These are phyloP conservation scores for Hirundichthys speculiger DNA, from an alignment of 2,113 vertebrate genomes.

Conservation along the genomic window DNA sequence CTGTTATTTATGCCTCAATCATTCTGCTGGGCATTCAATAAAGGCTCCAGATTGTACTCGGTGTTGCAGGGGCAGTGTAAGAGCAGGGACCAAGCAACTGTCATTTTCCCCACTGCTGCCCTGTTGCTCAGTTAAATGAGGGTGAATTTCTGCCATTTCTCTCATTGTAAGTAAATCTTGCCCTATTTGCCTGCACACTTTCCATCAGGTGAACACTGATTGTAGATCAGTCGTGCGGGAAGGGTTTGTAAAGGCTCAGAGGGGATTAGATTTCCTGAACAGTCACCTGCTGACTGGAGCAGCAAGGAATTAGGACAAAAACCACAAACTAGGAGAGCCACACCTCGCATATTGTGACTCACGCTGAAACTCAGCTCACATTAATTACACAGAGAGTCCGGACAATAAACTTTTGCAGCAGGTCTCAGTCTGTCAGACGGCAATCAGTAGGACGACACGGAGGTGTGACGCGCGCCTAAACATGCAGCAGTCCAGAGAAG, in stretches of 20 bases:
- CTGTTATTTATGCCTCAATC: background rate
- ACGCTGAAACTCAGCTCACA: background rate
- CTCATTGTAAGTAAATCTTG: too few species aligned
- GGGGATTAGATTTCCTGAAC: slow-evolving; percentile 62
- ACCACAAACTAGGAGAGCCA: slow-evolving; percentile 32
- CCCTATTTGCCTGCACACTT: slow-evolving; percentile 12
- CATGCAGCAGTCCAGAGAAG: background rate
- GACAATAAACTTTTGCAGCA: slow-evolving; percentile 55
- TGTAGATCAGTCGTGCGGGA: slow-evolving; percentile 46
- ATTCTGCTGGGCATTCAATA: background rate
- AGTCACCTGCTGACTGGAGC: slow-evolving; percentile 67
- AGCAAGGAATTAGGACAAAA: slow-evolving; percentile 45
- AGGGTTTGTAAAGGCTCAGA: slow-evolving; percentile 55
- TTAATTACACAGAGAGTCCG: too few species aligned
- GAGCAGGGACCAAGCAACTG: background rate
- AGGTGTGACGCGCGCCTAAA: slow-evolving; percentile 12
- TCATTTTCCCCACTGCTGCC: slow-evolving; percentile 33
- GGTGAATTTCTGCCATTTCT: background rate
- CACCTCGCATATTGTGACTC: slow-evolving; percentile 37
- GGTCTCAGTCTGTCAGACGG: background rate
- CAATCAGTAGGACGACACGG: background rate
- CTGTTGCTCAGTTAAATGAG: slow-evolving; percentile 50
- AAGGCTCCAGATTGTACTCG: background rate
- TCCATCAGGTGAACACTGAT: slow-evolving; percentile 63
- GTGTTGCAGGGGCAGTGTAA: slow-evolving; percentile 16